Evolutionary conservation across 2,113 vertebrate species (phyloP).

Genomic region (Sceloporus tristichus): DNA sequence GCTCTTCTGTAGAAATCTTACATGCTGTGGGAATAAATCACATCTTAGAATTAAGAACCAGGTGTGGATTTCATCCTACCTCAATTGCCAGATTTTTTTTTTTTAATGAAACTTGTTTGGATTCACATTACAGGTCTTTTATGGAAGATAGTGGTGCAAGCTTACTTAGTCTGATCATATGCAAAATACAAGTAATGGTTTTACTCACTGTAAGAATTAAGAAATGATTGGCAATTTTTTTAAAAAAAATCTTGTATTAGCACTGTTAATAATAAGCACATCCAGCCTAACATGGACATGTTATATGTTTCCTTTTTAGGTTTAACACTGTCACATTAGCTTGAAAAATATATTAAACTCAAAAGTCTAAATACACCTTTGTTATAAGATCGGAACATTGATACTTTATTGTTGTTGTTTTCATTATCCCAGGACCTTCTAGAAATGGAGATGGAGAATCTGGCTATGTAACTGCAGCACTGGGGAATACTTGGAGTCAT

Average conservation of each 20-base stretch:
- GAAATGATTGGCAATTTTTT: neutral
- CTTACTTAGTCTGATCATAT: neutral
- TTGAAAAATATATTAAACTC: neutral
- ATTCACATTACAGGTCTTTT: neutral
- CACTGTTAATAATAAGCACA: conserved; percentile 3
- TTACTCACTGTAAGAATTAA: neutral
- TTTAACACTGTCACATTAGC: neutral
- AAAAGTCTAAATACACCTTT: conserved; percentile 2
- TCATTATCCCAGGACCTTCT: conserved; percentile 65
- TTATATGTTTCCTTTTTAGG: neutral
- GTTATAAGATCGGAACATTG: conserved; percentile 32
- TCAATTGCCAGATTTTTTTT: neutral
- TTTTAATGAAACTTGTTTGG: neutral
- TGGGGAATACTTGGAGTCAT: conserved; percentile 90
- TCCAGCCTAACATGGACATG: neutral
- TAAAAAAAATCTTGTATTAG: neutral
- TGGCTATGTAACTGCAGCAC: conserved; percentile 80
- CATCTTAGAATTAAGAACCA: neutral
- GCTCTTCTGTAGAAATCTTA: neutral
- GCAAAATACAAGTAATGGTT: neutral
- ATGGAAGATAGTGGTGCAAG: neutral
- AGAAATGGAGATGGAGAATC: conserved; percentile 62
- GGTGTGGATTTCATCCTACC: neutral
- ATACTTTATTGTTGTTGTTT: neutral
- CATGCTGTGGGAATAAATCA: neutral